phyloP scores from a whole-genome alignment of 37 sponge, comb jelly and placozoan genomes.

The Petrosia ficiformis region DNA sequence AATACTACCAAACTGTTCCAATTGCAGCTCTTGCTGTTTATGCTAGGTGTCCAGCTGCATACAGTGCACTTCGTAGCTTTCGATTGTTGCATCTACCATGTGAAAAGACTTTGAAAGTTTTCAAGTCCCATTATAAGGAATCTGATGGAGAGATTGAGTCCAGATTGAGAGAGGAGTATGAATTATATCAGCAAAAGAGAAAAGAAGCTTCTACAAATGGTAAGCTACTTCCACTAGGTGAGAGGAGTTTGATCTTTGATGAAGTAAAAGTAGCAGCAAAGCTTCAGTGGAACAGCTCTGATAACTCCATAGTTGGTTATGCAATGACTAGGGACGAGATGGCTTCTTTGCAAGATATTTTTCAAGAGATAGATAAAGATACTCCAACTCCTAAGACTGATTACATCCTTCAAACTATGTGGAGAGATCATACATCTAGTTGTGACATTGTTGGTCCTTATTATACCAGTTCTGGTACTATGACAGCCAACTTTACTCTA shows the following conservation, averaged over 20 bases:
- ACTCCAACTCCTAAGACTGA: not conserved
- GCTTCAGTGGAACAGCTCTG: constrained; percentile 5
- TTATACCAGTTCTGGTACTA: constrained; percentile 17
- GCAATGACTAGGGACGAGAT: constrained; percentile 6
- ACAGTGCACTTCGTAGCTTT: constrained; percentile 1
- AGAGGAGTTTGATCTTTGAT: constrained; percentile 22
- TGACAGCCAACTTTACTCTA: constrained; percentile 6
- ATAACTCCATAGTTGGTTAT: constrained; percentile 11
- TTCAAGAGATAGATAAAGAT: not conserved
- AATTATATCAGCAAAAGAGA: not conserved
- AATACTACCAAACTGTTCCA: too few relatives aligned
- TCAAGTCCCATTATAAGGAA: not conserved
- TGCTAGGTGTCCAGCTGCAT: constrained; percentile 8
- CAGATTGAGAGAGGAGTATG: not conserved
- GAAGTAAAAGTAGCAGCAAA: constrained; percentile 25
- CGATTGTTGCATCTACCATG: constrained; percentile 1
- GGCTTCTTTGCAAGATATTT: not conserved
- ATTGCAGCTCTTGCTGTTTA: not conserved
- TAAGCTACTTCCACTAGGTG: not conserved
- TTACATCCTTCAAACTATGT: constrained; percentile 18
- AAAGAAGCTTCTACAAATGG: not conserved
- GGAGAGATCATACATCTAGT: not conserved
- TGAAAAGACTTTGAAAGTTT: constrained; percentile 14
- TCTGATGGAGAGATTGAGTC: not conserved
- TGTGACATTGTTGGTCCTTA: constrained; percentile 33